Evolutionary conservation across 2,113 vertebrate species (phyloP).

Genomic region (Garra rufa): DNA sequence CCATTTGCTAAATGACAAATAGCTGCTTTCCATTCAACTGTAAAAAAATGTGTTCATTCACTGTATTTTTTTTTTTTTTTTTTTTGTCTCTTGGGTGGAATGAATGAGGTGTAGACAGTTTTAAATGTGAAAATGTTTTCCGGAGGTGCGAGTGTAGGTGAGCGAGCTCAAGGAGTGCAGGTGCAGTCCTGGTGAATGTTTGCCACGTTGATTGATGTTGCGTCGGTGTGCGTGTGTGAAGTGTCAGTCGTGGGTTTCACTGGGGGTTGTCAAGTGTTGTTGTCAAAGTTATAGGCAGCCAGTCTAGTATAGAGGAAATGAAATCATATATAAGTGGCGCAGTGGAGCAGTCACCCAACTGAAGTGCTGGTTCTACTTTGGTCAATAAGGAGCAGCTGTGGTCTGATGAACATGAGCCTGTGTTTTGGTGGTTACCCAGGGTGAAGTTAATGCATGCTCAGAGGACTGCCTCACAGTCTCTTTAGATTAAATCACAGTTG

Average conservation of each 20-base stretch:
- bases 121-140: slow-evolving; percentile 20
- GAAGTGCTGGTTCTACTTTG: slow-evolving; percentile 27
- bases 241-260: not conserved
- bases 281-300: not conserved
- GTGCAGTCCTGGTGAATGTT: slow-evolving; percentile 14
- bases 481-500: slow-evolving; percentile 23
- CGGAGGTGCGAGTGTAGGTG: not conserved
- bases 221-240: not conserved
- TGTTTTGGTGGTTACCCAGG: slow-evolving; percentile 41
- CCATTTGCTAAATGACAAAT: too few species aligned
- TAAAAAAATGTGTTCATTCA: too few species aligned
- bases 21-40: not conserved
- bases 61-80: too few species aligned
- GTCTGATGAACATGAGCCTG: slow-evolving; percentile 22
- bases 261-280: slow-evolving; percentile 1
- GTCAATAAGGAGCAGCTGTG: slow-evolving; percentile 31
- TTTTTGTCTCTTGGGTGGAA: not conserved
- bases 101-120: slow-evolving; percentile 25
- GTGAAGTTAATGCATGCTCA: slow-evolving; percentile 10
- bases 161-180: not conserved
- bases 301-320: slow-evolving; percentile 26
- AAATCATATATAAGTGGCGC: slow-evolving; percentile 24
- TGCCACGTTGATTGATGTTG: slow-evolving; percentile 1
- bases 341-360: not conserved
- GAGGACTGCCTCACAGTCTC: not conserved